Percentiles rank a stretch among this genome's conserved stretches.
phyloP scores from a whole-genome alignment of 2,888 invertebrate species.

The Dromius quadrimaculatus region DNA sequence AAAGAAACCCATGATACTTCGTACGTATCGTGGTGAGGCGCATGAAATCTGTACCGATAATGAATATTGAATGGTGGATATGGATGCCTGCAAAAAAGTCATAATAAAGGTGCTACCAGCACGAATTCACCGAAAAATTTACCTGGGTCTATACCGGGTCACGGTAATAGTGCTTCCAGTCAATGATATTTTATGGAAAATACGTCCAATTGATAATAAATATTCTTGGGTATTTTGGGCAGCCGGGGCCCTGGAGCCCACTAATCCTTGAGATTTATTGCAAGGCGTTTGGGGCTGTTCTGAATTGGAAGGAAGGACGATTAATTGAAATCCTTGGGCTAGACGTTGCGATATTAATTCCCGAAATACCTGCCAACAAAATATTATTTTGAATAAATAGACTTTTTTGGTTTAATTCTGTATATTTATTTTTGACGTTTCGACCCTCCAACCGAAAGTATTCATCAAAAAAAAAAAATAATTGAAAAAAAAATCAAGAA shows the following conservation, averaged over 20 bases:
- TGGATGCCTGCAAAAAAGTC: slow-evolving; percentile 87
- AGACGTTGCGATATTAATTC: slow-evolving; percentile 97
- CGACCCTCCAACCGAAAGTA: too few relatives aligned
- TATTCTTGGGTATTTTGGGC: slow-evolving; percentile 78
- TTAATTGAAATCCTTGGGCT: slow-evolving; percentile 92
- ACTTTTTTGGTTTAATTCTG: too few relatives aligned
- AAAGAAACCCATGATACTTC: slow-evolving; percentile 96
- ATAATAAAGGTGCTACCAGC: too few relatives aligned
- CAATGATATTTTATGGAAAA: slow-evolving; percentile 92
- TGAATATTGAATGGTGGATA: slow-evolving; percentile 93
- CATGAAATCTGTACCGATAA: slow-evolving; percentile 92
- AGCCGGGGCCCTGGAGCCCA: slow-evolving; percentile 64
- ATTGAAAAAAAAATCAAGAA: too few relatives aligned
- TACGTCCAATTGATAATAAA: slow-evolving; percentile 91
- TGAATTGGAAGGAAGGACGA: slow-evolving; percentile 69
- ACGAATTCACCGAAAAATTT: too few relatives aligned
- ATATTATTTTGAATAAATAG: neutral
- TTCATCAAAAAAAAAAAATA: too few relatives aligned
- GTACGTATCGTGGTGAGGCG: slow-evolving; percentile 91
- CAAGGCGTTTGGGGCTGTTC: slow-evolving; percentile 42
- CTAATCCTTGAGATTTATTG: slow-evolving; percentile 42
- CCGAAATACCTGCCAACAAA: slow-evolving; percentile 65
- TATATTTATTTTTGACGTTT: too few relatives aligned
- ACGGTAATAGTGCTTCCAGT: slow-evolving; percentile 92
- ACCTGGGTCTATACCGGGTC: slow-evolving; percentile 94